These are phyloP conservation scores for Congeria kusceri DNA, from an alignment of 2,888 invertebrate genomes.

Conservation along the genomic window DNA sequence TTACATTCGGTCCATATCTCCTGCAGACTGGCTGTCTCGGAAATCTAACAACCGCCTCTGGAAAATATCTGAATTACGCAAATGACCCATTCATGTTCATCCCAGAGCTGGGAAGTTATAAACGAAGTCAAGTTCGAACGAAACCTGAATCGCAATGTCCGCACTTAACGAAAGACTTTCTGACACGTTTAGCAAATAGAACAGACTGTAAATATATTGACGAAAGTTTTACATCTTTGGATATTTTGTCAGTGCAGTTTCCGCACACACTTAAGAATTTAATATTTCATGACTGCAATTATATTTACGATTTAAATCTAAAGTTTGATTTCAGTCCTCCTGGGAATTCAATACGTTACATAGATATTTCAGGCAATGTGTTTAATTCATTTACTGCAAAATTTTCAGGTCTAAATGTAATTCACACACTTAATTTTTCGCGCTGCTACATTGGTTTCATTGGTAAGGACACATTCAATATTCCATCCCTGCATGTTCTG, in stretches of 20 bases:
- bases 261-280: slow-evolving; percentile 12
- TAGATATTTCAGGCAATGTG: slow-evolving; percentile 30
- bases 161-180: neutral
- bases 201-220: too few species aligned
- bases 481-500: too few species aligned
- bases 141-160: slow-evolving; percentile 2
- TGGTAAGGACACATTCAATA: too few species aligned
- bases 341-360: neutral
- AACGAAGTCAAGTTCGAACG: too few species aligned
- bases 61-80: neutral
- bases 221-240: too few species aligned
- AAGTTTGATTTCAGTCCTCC: neutral
- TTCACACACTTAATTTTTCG: too few species aligned
- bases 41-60: slow-evolving; percentile 7
- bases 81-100: neutral
- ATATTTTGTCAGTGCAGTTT: neutral
- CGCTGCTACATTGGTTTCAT: too few species aligned
- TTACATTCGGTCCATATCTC: slow-evolving; percentile 23
- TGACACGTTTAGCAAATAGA: too few species aligned
- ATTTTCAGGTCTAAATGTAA: too few species aligned
- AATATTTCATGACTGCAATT: neutral
- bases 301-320: neutral
- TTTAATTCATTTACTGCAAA: neutral
- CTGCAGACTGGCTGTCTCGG: slow-evolving; percentile 20
- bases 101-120: too few species aligned